These are phyloP conservation scores for Octonoba sinensis DNA, from an alignment of 2,888 invertebrate genomes.

Conservation along the genomic window DNA sequence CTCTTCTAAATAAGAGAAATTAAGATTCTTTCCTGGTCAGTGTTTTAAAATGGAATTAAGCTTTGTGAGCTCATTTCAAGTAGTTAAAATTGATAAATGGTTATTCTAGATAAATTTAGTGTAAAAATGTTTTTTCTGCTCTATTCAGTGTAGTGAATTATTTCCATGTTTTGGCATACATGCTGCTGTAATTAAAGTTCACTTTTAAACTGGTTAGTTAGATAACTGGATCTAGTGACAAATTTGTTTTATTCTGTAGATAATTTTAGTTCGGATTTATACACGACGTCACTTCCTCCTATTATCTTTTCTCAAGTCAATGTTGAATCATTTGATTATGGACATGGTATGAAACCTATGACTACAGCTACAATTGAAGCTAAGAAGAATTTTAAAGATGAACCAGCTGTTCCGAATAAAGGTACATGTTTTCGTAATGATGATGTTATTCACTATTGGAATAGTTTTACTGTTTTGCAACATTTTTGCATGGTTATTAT, in stretches of 20 bases:
- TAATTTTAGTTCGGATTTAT: conserved; percentile 41
- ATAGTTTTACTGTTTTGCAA: no score
- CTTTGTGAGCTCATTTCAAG: no score
- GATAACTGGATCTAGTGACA: conserved; percentile 32
- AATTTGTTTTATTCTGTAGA: conserved; percentile 52
- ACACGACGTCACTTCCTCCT: conserved; percentile 26
- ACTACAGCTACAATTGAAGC: conserved; percentile 23
- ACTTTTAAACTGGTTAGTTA: conserved; percentile 9
- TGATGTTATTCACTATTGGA: no score
- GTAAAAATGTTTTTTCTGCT: no score
- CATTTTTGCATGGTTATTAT: no score
- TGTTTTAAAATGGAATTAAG: no score
- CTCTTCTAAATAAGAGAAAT: no score
- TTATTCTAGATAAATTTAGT: no score
- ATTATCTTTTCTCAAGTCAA: conserved; percentile 55
- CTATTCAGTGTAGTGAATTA: no score
- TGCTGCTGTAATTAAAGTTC: conserved; percentile 14
- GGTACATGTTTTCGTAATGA: conserved; percentile 25
- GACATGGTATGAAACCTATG: conserved; percentile 49
- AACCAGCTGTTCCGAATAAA: conserved; percentile 23
- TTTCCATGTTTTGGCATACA: conserved; percentile 5
- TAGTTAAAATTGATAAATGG: no score
- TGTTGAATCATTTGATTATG: conserved; percentile 59
- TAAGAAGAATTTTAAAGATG: conserved; percentile 23
- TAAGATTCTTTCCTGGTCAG: no score